Conservation (phyloP, 1,140 invertebrate genomes). For the Drosophila kepulauana region DNA sequence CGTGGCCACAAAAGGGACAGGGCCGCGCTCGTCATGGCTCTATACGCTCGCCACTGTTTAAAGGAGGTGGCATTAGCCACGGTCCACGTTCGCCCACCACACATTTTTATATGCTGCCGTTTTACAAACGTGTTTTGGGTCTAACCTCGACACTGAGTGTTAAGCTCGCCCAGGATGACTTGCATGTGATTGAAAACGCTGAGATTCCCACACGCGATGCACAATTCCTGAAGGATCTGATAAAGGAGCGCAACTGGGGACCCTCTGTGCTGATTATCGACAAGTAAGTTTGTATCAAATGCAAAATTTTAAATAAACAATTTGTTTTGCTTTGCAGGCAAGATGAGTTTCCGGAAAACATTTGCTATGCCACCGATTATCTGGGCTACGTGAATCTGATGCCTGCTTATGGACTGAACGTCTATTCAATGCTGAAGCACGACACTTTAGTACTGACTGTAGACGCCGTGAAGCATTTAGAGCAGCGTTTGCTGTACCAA, state of each 20-base stretch:
- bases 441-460: slow-evolving; percentile 96
- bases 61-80: slow-evolving; percentile 92
- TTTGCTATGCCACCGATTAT: slow-evolving; percentile 91
- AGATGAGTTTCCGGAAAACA: slow-evolving; percentile 95
- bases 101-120: slow-evolving; percentile 97
- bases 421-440: slow-evolving; percentile 98
- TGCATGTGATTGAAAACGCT: slow-evolving; percentile 95
- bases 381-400: slow-evolving; percentile 96
- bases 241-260: slow-evolving; percentile 95
- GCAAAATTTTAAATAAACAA: background rate
- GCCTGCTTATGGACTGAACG: slow-evolving; percentile 96
- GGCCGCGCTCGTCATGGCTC: slow-evolving; percentile 96
- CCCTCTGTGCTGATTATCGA: slow-evolving; percentile 97
- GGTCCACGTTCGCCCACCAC: slow-evolving; percentile 95
- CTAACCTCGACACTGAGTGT: slow-evolving; percentile 93
- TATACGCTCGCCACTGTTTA: slow-evolving; percentile 94
- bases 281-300: slow-evolving; percentile 87
- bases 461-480: slow-evolving; percentile 93
- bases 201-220: slow-evolving; percentile 94
- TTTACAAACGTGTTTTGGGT: slow-evolving; percentile 90
- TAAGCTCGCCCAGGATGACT: slow-evolving; percentile 97
- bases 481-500: slow-evolving; percentile 93
- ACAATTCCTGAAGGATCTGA: slow-evolving; percentile 92
- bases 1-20: slow-evolving; percentile 97
- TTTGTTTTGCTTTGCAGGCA: slow-evolving; percentile 86